Conservation (phyloP, 2,797 vertebrate species). For the Antennarius maculatus region DNA sequence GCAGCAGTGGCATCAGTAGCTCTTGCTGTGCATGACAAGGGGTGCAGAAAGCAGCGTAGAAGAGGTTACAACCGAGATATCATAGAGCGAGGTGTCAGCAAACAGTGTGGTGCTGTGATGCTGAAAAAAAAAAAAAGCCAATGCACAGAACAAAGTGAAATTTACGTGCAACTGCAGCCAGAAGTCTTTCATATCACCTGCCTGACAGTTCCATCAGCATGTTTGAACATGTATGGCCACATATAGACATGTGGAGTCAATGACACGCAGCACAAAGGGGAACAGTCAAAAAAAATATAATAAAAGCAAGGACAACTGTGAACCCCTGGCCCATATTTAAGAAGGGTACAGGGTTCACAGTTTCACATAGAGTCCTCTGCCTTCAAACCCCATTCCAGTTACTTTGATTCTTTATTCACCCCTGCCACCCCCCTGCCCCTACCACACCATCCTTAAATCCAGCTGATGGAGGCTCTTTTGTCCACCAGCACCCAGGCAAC, state of each 20-base stretch:
- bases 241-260: constrained; percentile 57
- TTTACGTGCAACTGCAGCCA: constrained; percentile 36
- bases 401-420: constrained; percentile 86
- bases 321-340: constrained; percentile 71
- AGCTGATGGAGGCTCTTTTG: constrained; percentile 84
- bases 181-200: constrained; percentile 48
- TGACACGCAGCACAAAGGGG: constrained; percentile 49
- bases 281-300: constrained; percentile 24
- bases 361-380: constrained; percentile 80
- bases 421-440: constrained; percentile 44
- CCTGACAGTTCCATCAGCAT: constrained; percentile 29
- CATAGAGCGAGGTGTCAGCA: constrained; percentile 38
- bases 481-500: constrained; percentile 90
- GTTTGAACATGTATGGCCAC: constrained; percentile 21
- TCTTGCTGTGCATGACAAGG: constrained; percentile 57
- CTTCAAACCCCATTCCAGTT: constrained; percentile 79
- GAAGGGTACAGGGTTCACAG: constrained; percentile 75
- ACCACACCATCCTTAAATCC: constrained; percentile 81
- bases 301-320: constrained; percentile 68
- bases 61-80: constrained; percentile 45
- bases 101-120: constrained; percentile 9
- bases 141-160: neutral
- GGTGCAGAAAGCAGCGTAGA: constrained; percentile 44
- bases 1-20: constrained; percentile 61
- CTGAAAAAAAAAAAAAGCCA: constrained; percentile 1